Percentiles rank a stretch among this genome's conserved stretches.
Evolutionary conservation across 2,888 invertebrate species (phyloP).

Genomic region (Platycheirus albimanus): DNA sequence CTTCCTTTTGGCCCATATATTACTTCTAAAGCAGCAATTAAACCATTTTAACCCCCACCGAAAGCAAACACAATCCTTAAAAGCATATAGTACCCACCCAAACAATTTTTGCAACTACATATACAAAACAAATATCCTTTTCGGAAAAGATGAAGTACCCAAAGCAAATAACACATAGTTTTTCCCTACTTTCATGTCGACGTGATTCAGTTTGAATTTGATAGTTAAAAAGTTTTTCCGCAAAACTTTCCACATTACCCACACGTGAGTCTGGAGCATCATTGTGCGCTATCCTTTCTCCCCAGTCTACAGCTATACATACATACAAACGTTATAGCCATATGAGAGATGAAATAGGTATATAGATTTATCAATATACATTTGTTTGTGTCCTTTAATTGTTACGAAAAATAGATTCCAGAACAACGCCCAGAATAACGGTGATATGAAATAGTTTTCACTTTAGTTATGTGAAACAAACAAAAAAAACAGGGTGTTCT

Average conservation of each 20-base stretch:
- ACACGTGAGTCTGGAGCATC: conserved; percentile 1
- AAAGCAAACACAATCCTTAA: too few relatives aligned
- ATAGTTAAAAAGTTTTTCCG: conserved; percentile 60
- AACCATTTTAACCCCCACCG: too few relatives aligned
- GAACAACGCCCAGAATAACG: conserved; percentile 18
- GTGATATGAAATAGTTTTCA: conserved; percentile 21
- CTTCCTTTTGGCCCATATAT: too few relatives aligned
- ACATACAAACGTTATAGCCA: not conserved
- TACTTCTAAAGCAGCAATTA: too few relatives aligned
- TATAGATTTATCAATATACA: conserved; percentile 8
- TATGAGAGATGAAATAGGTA: not conserved
- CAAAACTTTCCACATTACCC: conserved; percentile 61
- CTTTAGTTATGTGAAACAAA: too few relatives aligned
- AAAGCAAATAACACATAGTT: not conserved
- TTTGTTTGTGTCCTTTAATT: conserved; percentile 4
- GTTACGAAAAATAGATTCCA: conserved; percentile 12
- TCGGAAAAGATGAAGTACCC: not conserved
- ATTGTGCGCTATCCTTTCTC: not conserved
- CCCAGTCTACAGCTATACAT: too few relatives aligned
- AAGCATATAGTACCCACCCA: too few relatives aligned
- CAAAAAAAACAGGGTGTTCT: conserved; percentile 11
- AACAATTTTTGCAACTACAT: too few relatives aligned
- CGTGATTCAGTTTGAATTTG: conserved; percentile 59
- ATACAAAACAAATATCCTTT: too few relatives aligned
- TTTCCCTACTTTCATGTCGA: not conserved